phyloP scores from a whole-genome alignment of 2,888 invertebrate genomes.

The Polyommatus icarus region DNA sequence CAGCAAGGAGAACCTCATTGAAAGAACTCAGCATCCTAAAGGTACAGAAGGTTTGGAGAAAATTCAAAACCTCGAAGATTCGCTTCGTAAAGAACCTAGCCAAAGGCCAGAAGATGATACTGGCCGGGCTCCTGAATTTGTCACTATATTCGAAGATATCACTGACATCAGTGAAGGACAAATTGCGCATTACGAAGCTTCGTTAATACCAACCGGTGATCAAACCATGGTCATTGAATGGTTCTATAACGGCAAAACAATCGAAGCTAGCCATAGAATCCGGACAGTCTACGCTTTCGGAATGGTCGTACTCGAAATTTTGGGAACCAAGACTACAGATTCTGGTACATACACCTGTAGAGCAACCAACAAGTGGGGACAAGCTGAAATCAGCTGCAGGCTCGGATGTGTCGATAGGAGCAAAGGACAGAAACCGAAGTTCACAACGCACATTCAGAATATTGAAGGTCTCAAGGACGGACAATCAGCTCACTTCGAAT shows the following conservation, averaged over 20 bases:
- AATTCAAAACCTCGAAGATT: conserved; percentile 94
- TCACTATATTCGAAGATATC: conserved; percentile 91
- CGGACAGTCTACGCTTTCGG: conserved; percentile 98
- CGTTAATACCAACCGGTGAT: conserved; percentile 95
- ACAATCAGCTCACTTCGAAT: conserved; percentile 97
- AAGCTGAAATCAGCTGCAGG: conserved; percentile 91
- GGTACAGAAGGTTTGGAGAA: conserved; percentile 95
- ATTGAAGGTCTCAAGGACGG: conserved; percentile 93
- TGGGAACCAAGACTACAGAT: conserved; percentile 96
- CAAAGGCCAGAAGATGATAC: conserved; percentile 86
- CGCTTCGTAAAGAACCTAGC: conserved; percentile 86
- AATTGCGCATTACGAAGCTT: conserved; percentile 98
- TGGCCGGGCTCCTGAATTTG: conserved; percentile 93
- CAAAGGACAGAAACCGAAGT: conserved; percentile 92
- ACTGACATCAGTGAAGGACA: conserved; percentile 95
- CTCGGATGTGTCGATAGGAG: conserved; percentile 91
- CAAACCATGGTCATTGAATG: conserved; percentile 97
- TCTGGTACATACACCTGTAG: conserved; percentile 93
- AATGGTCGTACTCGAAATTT: conserved; percentile 97
- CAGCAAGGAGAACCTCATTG: conserved; percentile 90
- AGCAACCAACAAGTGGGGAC: conserved; percentile 94
- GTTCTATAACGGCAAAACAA: conserved; percentile 95
- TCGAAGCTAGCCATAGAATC: conserved; percentile 93
- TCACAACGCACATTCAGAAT: conserved; percentile 92
- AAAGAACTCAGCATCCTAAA: conserved; percentile 95